Evolutionary conservation across 2,888 invertebrate genomes (phyloP), one percentile per base, ranked within the genome.

Genomic region (Rhamphomyia laevipes): DNA sequence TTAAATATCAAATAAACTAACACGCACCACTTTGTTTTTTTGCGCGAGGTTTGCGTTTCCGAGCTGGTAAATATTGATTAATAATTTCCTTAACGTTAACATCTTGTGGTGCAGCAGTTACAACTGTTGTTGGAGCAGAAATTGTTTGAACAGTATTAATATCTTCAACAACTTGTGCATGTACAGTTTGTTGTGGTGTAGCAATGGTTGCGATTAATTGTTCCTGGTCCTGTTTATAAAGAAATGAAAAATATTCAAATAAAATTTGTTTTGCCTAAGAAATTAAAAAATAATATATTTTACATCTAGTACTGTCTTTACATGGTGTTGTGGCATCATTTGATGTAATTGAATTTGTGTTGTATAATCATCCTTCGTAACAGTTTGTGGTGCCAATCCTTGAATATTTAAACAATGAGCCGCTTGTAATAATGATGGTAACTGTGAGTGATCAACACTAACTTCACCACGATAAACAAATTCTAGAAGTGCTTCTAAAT

Each of bases 381-480:
- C 70, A 3, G 71, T 71, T 58, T 71, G 71, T 35, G 78, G 76
- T 10, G 77, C 74, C 53, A 79, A 61, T 27, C 78, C 78, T 62
- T 78, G 77, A 54, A 79, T 79, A 57, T 76, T 77, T 48, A 79
- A 67, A 57, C 77, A 78, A 55, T 78, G 77, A 6, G 78, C 79
- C 12, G 79, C 78, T 64, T 79, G 78, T 47, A 79, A 65, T 30
- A 79, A 64, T 40, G 79, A 78, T 21, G 78, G 78, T 50, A 79
- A 63, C 58, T 78, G 78, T 44, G 74, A 75, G 51, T 77, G 77
- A 61, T 78, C 78, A 21, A 79, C 77, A 56, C 77, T 78, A 23
- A 79, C 77, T 69, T 79, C 78, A 44, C 79, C 79, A 41, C 77
- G 72, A 58, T 79, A 79, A 42, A 79, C 77, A 65, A 79, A 79